Conservation (phyloP, 2,888 invertebrate genomes). For the Caenorhabditis uteleia region DNA sequence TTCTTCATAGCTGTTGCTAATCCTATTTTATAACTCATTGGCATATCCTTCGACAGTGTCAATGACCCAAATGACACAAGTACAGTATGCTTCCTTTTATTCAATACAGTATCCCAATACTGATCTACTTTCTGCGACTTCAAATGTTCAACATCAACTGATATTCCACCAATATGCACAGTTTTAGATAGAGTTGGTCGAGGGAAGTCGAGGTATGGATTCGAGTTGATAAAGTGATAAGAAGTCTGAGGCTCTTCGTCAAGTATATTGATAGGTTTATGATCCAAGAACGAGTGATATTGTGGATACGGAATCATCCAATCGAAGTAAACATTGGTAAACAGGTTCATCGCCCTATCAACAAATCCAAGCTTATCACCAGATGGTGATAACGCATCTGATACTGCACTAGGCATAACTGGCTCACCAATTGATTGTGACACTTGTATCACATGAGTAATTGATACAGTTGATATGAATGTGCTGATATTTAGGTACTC, state of each 20-base stretch:
- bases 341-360: slow-evolving; percentile 16
- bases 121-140: slow-evolving; percentile 11
- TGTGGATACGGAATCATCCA: not conserved
- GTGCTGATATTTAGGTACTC: slow-evolving; percentile 22
- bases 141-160: slow-evolving; percentile 11
- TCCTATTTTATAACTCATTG: slow-evolving; percentile 11
- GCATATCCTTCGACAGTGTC: slow-evolving; percentile 27
- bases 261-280: not conserved
- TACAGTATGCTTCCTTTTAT: slow-evolving; percentile 12
- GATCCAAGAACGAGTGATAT: slow-evolving; percentile 1
- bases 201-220: slow-evolving; percentile 31
- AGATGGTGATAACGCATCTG: slow-evolving; percentile 17
- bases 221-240: slow-evolving; percentile 23
- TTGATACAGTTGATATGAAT: slow-evolving; percentile 10
- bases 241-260: slow-evolving; percentile 18
- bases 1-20: slow-evolving; percentile 5
- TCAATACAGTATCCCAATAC: slow-evolving; percentile 7
- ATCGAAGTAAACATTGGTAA: not conserved
- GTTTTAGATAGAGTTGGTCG: slow-evolving; percentile 25
- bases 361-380: slow-evolving; percentile 13
- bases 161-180: slow-evolving; percentile 30
- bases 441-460: slow-evolving; percentile 7
- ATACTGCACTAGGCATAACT: slow-evolving; percentile 6
- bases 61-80: slow-evolving; percentile 32
- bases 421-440: slow-evolving; percentile 23